Evolutionary conservation across 92 coral and sea anemone genomes (phyloP).

Genomic region (Phenganax stokvisi): DNA sequence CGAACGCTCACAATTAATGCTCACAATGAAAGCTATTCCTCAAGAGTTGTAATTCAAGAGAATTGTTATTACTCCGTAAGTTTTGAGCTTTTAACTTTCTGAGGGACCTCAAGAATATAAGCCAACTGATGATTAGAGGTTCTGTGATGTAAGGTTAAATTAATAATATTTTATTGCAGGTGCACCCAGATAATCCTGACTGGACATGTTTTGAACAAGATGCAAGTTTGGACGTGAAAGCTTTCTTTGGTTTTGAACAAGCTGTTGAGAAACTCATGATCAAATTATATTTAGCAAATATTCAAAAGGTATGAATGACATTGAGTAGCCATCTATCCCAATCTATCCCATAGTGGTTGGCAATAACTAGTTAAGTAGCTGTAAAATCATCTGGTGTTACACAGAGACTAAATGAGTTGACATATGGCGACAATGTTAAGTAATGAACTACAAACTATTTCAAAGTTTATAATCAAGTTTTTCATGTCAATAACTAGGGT

Average conservation of each 20-base stretch:
- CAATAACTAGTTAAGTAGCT: no score
- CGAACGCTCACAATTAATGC: constrained; percentile 81
- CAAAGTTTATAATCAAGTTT: not conserved
- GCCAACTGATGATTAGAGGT: not conserved
- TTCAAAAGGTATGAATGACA: constrained; percentile 61
- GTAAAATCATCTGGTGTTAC: no score
- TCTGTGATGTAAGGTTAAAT: constrained; percentile 8
- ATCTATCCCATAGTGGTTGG: no score
- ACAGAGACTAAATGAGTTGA: no score
- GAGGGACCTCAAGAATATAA: not conserved
- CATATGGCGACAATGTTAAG: not conserved
- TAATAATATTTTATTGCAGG: constrained; percentile 41
- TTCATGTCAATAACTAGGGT: constrained; percentile 55
- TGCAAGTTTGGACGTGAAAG: constrained; percentile 88
- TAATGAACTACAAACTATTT: not conserved
- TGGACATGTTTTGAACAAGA: constrained; percentile 99
- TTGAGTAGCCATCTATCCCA: not conserved
- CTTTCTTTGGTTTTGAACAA: constrained; percentile 98
- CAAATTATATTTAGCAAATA: constrained; percentile 76
- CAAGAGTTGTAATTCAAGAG: constrained; percentile 78
- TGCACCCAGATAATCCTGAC: constrained; percentile 92
- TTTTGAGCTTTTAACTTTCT: constrained; percentile 34
- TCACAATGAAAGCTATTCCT: constrained; percentile 86
- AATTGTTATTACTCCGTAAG: constrained; percentile 90
- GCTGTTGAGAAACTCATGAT: constrained; percentile 91